Conservation (phyloP, 1,140 invertebrate genomes). For the Luehdorfia chinensis region DNA sequence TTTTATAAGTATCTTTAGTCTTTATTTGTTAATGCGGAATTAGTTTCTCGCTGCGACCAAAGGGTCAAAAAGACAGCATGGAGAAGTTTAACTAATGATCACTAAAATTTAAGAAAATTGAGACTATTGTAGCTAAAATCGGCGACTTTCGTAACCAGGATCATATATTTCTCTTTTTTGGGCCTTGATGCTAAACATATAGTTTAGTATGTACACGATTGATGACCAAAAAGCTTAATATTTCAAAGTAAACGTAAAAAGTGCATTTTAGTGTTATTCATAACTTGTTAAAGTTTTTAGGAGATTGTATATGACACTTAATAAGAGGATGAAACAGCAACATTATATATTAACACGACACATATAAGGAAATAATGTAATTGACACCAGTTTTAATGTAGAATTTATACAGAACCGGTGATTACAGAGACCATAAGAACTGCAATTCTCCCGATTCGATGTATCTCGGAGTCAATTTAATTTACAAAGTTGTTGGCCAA, state of each 20-base stretch:
- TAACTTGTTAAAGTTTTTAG: constrained; percentile 2
- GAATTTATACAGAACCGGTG: constrained; percentile 14
- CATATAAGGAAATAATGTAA: constrained; percentile 19
- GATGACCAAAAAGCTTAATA: not conserved
- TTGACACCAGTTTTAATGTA: constrained; percentile 22
- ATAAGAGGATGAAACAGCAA: constrained; percentile 7
- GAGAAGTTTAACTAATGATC: too few relatives aligned
- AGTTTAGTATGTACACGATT: not conserved
- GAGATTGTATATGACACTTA: constrained; percentile 4
- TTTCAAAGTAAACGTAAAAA: not conserved
- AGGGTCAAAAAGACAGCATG: too few relatives aligned
- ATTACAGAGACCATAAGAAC: constrained; percentile 17
- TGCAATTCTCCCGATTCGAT: constrained; percentile 20
- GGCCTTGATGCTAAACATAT: too few relatives aligned
- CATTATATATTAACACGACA: constrained; percentile 10
- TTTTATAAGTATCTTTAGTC: too few relatives aligned
- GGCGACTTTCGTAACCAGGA: too few relatives aligned
- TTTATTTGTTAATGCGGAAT: too few relatives aligned
- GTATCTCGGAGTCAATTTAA: constrained; percentile 20
- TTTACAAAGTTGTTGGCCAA: constrained; percentile 23
- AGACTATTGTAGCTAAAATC: not conserved
- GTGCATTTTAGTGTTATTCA: constrained; percentile 1
- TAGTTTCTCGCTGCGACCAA: too few relatives aligned
- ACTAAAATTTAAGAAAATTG: too few relatives aligned
- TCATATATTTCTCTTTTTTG: too few relatives aligned